Conservation (phyloP, 1,140 invertebrate species). For the Paraescarpia echinospica region DNA sequence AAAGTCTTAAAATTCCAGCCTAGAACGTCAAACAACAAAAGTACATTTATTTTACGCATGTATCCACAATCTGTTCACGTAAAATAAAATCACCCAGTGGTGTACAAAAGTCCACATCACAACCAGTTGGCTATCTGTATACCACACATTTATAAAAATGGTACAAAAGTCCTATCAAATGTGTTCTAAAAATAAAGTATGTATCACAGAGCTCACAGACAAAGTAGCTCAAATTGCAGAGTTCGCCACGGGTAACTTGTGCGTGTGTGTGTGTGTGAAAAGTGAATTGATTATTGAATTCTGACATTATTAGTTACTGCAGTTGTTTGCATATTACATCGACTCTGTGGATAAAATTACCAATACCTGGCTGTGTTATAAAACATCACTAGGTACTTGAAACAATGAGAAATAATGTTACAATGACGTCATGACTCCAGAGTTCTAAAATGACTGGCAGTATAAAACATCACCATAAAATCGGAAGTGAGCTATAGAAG, state of each 20-base stretch:
- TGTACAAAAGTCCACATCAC: not conserved
- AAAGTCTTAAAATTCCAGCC: not conserved
- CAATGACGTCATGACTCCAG: not conserved
- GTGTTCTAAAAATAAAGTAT: not conserved
- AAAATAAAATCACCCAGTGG: not conserved
- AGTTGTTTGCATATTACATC: not conserved
- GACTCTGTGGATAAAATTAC: not conserved
- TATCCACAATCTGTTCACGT: not conserved
- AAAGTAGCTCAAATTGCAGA: not conserved
- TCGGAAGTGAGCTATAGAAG: not conserved
- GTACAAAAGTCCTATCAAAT: slow-evolving; percentile 1
- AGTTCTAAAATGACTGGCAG: not conserved
- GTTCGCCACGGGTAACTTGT: not conserved
- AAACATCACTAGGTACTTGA: not conserved
- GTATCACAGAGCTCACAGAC: not conserved
- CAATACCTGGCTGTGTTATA: not conserved
- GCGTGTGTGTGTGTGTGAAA: not conserved
- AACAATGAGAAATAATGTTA: not conserved
- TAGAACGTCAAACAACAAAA: not conserved
- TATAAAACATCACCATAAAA: slow-evolving; percentile 6
- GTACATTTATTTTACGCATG: not conserved
- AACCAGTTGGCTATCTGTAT: not conserved
- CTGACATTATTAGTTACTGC: not conserved
- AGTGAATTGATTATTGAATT: not conserved
- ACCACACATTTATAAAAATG: slow-evolving; percentile 1